These are phyloP conservation scores for Hydraecia micacea DNA, from an alignment of 2,888 invertebrate species.

Conservation along the genomic window DNA sequence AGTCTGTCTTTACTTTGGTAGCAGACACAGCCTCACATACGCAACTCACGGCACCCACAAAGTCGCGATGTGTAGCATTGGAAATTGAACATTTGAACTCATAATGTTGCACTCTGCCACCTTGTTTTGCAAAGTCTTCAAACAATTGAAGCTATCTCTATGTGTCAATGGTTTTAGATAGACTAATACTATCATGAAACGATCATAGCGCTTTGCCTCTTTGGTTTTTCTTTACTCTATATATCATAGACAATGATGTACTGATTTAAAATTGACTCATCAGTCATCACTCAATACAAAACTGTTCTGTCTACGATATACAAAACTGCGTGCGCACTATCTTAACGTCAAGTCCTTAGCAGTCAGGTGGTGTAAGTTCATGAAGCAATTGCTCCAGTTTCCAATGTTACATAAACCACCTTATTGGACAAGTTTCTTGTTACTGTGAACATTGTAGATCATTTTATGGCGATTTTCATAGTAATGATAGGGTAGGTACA, in stretches of 20 bases:
- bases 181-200: not conserved
- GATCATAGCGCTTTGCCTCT: not conserved
- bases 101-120: not conserved
- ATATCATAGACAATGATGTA: not conserved
- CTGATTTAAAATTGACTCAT: not conserved
- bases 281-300: not conserved
- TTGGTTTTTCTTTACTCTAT: not conserved
- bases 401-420: slow-evolving; percentile 79
- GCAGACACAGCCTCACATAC: not conserved
- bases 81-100: not conserved
- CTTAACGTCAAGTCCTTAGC: slow-evolving; percentile 39
- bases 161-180: not conserved
- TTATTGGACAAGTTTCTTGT: slow-evolving; percentile 77
- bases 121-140: not conserved
- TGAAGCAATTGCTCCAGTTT: slow-evolving; percentile 81
- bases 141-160: not conserved
- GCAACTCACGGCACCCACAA: not conserved
- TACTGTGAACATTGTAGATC: slow-evolving; percentile 57
- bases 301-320: not conserved
- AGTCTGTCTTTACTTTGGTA: not conserved
- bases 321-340: no score
- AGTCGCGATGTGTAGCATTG: not conserved
- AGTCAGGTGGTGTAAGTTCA: slow-evolving; percentile 61
- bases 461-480: slow-evolving; percentile 31
- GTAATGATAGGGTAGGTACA: not conserved